Evolutionary conservation across 2,797 vertebrate genomes (phyloP), one percentile per base, ranked within the genome.

Genomic region (Sebastes steindachneri): DNA sequence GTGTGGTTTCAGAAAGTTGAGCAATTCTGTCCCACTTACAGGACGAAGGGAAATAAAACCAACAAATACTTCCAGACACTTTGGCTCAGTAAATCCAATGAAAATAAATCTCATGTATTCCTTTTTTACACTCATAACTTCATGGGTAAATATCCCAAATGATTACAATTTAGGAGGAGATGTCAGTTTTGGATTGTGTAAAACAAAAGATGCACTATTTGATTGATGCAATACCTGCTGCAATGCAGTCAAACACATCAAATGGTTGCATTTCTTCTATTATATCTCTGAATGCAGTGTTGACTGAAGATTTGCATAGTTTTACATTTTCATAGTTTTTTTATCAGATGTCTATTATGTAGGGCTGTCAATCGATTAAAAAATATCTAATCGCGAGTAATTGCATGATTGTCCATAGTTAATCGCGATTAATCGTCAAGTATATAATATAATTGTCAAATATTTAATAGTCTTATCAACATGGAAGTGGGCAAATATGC

Each of bases 41-140:
- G 31, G 23, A 73, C 35, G 57, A 79, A 66, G 48, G n/a, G 67
- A 75, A 68, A 76, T 68, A 12, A 68, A 68, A 82, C 58, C 68
- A 29, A 12, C 23, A 26, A 75, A 70, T 26, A 29, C 9, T 12
- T 85, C 45, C 68, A 75, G 45, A 70, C 69, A 19, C 82, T 66
- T 51, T 74, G 71, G 33, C 64, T 79, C 12, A 59, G 21, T 70
- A 45, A 55, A 74, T 26, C 29, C 5, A 51, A 89, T 71, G 58
- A 31, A 87, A 87, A 81, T 79, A 86, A 79, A 70, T 81, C 25
- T 19, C 4, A 41, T 62, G 55, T 64, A 31, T 35, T 28, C 2
- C 4, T 54, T 9, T 57, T 33, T 23, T 31, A 45, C 3, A 45
- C 14, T 31, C 2, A 21, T 23, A 21, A 19, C 3, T 63, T 21